Percentiles rank a stretch among this genome's conserved stretches.
Evolutionary conservation across 2,888 invertebrate genomes (phyloP).

Genomic region (Pyrgus malvae): DNA sequence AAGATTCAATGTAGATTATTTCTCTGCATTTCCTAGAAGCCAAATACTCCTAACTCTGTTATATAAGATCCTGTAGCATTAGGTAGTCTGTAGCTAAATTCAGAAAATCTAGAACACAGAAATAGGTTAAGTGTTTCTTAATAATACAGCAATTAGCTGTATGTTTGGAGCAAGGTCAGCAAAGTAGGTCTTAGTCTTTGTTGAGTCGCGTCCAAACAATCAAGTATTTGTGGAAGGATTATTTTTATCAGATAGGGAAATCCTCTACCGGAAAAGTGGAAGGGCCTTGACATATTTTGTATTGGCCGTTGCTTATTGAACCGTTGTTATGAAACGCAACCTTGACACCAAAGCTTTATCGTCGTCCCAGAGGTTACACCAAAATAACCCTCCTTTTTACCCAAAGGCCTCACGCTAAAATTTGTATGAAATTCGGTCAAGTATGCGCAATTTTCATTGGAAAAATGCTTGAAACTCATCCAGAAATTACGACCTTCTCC

Average conservation of each 20-base stretch:
- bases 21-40: slow-evolving; percentile 48
- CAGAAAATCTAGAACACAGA: slow-evolving; percentile 61
- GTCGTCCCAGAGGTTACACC: slow-evolving; percentile 70
- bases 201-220: slow-evolving; percentile 37
- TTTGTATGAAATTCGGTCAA: slow-evolving; percentile 71
- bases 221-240: slow-evolving; percentile 37
- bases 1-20: slow-evolving; percentile 31
- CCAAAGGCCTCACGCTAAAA: slow-evolving; percentile 60
- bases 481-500: slow-evolving; percentile 52
- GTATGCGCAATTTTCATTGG: slow-evolving; percentile 51
- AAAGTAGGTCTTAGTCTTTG: slow-evolving; percentile 51
- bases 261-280: slow-evolving; percentile 54
- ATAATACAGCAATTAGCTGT: slow-evolving; percentile 72
- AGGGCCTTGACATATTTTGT: slow-evolving; percentile 68
- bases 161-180: slow-evolving; percentile 55
- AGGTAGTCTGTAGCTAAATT: slow-evolving; percentile 41
- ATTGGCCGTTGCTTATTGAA: slow-evolving; percentile 47
- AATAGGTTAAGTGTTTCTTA: slow-evolving; percentile 78
- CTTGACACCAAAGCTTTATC: slow-evolving; percentile 79
- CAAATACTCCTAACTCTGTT: slow-evolving; percentile 39
- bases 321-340: slow-evolving; percentile 64
- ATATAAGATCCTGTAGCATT: slow-evolving; percentile 48
- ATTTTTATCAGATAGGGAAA: slow-evolving; percentile 42
- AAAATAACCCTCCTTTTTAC: slow-evolving; percentile 62
- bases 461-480: slow-evolving; percentile 57